phyloP scores from a whole-genome alignment of 1,140 invertebrate species.

The Sitophilus oryzae region DNA sequence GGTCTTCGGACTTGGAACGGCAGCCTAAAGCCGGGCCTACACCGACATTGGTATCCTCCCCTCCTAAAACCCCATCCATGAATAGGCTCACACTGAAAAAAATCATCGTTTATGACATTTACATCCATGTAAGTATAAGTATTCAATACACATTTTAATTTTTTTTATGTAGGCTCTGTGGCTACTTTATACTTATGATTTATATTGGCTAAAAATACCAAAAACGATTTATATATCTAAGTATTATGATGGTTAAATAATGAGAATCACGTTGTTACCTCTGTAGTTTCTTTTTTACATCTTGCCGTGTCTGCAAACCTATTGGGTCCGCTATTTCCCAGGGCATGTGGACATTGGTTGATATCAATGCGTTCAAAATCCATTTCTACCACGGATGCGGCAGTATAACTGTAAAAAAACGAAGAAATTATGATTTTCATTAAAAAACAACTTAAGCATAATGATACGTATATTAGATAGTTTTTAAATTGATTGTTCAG shows the following conservation, averaged over 20 bases:
- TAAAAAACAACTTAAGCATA: too few relatives aligned
- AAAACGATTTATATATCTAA: too few relatives aligned
- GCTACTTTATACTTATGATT: too few relatives aligned
- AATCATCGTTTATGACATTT: constrained; percentile 6
- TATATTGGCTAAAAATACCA: too few relatives aligned
- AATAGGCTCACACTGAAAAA: constrained; percentile 84
- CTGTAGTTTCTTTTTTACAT: constrained; percentile 90
- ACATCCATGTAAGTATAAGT: too few relatives aligned
- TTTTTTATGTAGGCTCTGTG: too few relatives aligned
- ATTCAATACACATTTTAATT: too few relatives aligned
- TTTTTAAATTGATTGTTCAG: too few relatives aligned
- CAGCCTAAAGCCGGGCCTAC: constrained; percentile 81
- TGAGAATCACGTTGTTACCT: too few relatives aligned
- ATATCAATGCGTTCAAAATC: constrained; percentile 97
- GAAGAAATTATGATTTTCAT: not conserved
- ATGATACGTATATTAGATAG: too few relatives aligned
- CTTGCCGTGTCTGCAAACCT: constrained; percentile 83
- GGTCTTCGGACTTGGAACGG: constrained; percentile 82
- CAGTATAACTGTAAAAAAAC: constrained; percentile 70
- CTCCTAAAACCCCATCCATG: constrained; percentile 92
- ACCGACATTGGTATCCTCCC: constrained; percentile 94
- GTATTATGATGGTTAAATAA: too few relatives aligned
- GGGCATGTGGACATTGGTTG: constrained; percentile 88
- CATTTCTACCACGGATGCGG: constrained; percentile 88
- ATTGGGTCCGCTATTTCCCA: constrained; percentile 85